Evolutionary conservation across 2,113 vertebrate genomes (phyloP).

Genomic region (Chaetura pelagica): DNA sequence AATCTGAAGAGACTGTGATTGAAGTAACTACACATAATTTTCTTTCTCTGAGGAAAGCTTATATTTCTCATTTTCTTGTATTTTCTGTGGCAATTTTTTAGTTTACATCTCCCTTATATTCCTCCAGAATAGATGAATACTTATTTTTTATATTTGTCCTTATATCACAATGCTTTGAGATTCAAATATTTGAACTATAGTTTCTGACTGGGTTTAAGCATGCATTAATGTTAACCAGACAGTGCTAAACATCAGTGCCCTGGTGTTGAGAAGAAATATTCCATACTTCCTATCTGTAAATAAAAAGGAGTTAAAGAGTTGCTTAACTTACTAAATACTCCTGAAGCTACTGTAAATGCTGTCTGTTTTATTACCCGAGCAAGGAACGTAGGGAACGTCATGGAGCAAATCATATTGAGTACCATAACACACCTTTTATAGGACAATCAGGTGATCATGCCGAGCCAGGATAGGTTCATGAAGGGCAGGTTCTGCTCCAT

Average conservation of each 20-base stretch:
- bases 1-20: background rate
- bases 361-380: background rate
- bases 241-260: background rate
- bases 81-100: background rate
- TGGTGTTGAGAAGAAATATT: background rate
- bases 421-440: too few species aligned
- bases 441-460: too few species aligned
- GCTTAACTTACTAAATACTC: background rate
- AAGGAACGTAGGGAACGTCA: background rate
- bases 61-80: background rate
- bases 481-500: too few species aligned
- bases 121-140: background rate
- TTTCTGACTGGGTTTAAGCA: constrained; percentile 9
- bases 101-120: background rate
- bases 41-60: background rate
- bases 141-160: constrained; percentile 26
- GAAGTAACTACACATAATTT: background rate
- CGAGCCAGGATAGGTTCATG: too few species aligned
- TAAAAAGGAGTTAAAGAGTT: background rate
- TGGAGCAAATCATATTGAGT: too few species aligned
- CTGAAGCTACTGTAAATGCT: background rate
- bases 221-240: background rate
- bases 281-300: background rate
- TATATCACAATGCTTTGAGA: background rate
- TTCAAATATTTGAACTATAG: constrained; percentile 15